Percentiles rank a stretch among this genome's conserved stretches.
phyloP scores from a whole-genome alignment of 2,797 vertebrate genomes.

The Salarias fasciatus region DNA sequence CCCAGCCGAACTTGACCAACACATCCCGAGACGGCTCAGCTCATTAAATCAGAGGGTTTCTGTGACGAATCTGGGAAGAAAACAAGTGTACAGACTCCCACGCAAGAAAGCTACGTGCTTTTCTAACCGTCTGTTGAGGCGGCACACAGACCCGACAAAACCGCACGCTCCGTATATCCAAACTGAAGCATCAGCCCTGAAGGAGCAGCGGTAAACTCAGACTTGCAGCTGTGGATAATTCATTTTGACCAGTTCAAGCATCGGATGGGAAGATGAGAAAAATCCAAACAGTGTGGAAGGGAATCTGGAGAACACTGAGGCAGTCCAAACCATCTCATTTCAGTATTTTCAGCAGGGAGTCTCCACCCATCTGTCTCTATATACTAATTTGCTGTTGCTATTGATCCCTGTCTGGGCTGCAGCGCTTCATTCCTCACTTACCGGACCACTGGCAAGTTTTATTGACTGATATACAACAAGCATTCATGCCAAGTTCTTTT shows the following conservation, averaged over 20 bases:
- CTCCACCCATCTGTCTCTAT: slow-evolving; percentile 32
- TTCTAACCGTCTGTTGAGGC: slow-evolving; percentile 10
- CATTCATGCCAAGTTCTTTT: slow-evolving; percentile 10
- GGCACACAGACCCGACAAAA: no score
- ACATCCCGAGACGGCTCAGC: slow-evolving; percentile 46
- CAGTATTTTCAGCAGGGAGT: slow-evolving; percentile 6
- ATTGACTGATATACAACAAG: slow-evolving; percentile 38
- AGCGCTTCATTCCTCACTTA: slow-evolving; percentile 32
- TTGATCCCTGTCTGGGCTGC: slow-evolving; percentile 16
- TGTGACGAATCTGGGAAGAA: slow-evolving; percentile 18
- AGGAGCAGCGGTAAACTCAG: slow-evolving; percentile 14
- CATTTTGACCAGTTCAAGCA: slow-evolving; percentile 7
- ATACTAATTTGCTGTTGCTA: slow-evolving; percentile 21
- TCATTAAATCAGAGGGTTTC: slow-evolving; percentile 30
- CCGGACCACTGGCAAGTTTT: slow-evolving; percentile 35
- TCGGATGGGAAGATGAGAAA: slow-evolving; percentile 18
- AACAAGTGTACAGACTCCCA: slow-evolving; percentile 6
- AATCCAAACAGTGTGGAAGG: slow-evolving; percentile 14
- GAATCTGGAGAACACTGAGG: not conserved
- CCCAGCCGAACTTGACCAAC: slow-evolving; percentile 32
- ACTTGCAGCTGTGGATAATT: slow-evolving; percentile 31
- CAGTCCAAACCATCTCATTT: slow-evolving; percentile 3
- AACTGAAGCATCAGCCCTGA: slow-evolving; percentile 15
- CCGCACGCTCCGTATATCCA: not conserved
- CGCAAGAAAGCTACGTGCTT: slow-evolving; percentile 4